Percentiles rank a stretch among this genome's conserved stretches.
Conservation (phyloP, 2,797 vertebrate genomes). For the Peromyscus aztecus region DNA sequence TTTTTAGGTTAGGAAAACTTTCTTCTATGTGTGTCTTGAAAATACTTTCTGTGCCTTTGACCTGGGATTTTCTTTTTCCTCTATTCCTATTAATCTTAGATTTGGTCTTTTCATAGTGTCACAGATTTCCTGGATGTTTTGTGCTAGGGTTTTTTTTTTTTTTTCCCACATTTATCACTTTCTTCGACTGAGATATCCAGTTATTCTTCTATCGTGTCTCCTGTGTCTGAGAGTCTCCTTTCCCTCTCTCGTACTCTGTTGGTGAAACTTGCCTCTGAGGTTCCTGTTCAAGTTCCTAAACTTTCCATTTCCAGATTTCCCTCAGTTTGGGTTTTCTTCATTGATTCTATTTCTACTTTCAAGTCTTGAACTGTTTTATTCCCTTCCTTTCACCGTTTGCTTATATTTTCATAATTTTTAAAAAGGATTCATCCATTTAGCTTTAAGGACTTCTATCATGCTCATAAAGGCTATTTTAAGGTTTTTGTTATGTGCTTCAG, state of each 20-base stretch:
- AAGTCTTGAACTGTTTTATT: background rate
- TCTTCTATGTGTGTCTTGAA: background rate
- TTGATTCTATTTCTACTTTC: background rate
- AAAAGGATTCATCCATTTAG: background rate
- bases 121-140: background rate
- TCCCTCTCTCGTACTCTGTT: background rate
- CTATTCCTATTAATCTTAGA: background rate
- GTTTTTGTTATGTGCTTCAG: background rate
- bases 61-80: background rate
- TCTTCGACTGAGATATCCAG: background rate
- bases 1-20: background rate
- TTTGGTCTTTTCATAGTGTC: background rate
- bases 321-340: background rate
- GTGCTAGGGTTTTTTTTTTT: background rate
- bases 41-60: background rate
- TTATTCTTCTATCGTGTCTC: background rate
- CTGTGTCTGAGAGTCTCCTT: background rate
- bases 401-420: background rate
- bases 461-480: background rate
- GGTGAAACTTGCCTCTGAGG: background rate
- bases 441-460: background rate
- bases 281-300: background rate
- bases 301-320: background rate
- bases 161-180: background rate
- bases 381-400: background rate